phyloP scores from a whole-genome alignment of 2,888 invertebrate species.

The Elysia crispata region DNA sequence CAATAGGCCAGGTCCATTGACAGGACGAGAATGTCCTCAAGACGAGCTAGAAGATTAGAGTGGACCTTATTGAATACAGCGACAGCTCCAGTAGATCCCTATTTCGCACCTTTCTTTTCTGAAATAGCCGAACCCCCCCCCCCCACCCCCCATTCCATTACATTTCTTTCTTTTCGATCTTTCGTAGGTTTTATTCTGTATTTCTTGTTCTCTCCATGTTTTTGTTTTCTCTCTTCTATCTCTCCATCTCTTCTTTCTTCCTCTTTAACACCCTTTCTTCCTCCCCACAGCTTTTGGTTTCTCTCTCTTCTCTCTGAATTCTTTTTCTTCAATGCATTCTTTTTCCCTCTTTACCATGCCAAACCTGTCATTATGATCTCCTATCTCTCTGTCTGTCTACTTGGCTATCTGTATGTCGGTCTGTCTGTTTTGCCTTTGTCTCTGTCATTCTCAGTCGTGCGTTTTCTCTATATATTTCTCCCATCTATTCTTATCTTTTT shows the following conservation, averaged over 20 bases:
- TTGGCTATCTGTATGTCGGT: too few species aligned
- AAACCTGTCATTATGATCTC: slow-evolving; percentile 21
- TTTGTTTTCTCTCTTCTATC: slow-evolving; percentile 10
- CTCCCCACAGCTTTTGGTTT: slow-evolving; percentile 30
- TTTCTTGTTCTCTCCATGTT: neutral
- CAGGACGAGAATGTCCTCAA: too few species aligned
- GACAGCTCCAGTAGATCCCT: neutral
- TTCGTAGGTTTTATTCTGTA: slow-evolving; percentile 17
- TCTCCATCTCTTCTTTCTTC: neutral
- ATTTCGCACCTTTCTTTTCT: too few species aligned
- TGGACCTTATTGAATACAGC: too few species aligned
- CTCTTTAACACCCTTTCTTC: slow-evolving; percentile 18
- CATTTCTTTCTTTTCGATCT: neutral
- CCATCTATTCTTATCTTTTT: neutral
- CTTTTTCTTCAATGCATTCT: neutral
- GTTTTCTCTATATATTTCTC: slow-evolving; percentile 1
- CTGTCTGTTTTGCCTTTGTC: too few species aligned
- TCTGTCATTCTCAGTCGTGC: slow-evolving; percentile 21
- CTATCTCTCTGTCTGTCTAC: slow-evolving; percentile 36
- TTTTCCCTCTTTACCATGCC: slow-evolving; percentile 11
- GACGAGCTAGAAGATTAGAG: too few species aligned
- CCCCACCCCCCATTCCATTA: neutral
- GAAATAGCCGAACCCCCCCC: too few species aligned
- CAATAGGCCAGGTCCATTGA: too few species aligned
- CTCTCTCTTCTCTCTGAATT: slow-evolving; percentile 10